Evolutionary conservation across 2,797 vertebrate species (phyloP), one percentile per base, ranked within the genome.

Genomic region (Chaetodon trifasciatus): DNA sequence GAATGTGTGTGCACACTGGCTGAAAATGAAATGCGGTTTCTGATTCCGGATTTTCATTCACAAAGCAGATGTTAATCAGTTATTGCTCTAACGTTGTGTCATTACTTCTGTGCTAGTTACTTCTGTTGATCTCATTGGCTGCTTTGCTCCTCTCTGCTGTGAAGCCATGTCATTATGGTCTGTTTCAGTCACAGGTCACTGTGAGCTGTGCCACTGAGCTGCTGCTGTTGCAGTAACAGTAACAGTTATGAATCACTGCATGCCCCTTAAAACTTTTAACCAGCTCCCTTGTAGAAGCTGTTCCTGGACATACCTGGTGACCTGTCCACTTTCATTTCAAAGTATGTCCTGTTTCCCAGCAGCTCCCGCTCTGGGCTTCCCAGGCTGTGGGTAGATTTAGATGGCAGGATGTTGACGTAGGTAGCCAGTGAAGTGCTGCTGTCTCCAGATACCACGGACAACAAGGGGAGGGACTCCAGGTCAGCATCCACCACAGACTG

Each of bases 401-500:
- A 67, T 0, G 88, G 85, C 8, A 79, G 61, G 60, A 95, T 88
- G 21, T 85, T 92, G 77, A 88, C 83, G 5, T 52, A 95, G 58
- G 95, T 94, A 15, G 95, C 94, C 84, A 95, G 90, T 4, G 94
- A 95, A 40, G 88, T 89, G 85, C 76, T 93, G 85, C 85, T 92
- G 78, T 92, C 90, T 57, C 90, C 90, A 16, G 88, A 92, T 12
- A 85, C 19, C 52, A 91, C 50, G 0, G 91, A 90, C 46, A 93
- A 81, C 58, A 92, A 85, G 1, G 91, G 90, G 11, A 86, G 73
- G 3, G 87, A 70, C 42, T 93, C 92, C 4, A 61, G 76, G 15
- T 92, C 89, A 0, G 79, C 28, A 86, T 96, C 96, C 2, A 90
- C 85, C 64, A 91, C 88, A 8, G 95, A 96, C 50, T 95, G 96